These are phyloP conservation scores for Corythornis leucogaster DNA, from an alignment of 2,797 vertebrate genomes.

Conservation along the genomic window DNA sequence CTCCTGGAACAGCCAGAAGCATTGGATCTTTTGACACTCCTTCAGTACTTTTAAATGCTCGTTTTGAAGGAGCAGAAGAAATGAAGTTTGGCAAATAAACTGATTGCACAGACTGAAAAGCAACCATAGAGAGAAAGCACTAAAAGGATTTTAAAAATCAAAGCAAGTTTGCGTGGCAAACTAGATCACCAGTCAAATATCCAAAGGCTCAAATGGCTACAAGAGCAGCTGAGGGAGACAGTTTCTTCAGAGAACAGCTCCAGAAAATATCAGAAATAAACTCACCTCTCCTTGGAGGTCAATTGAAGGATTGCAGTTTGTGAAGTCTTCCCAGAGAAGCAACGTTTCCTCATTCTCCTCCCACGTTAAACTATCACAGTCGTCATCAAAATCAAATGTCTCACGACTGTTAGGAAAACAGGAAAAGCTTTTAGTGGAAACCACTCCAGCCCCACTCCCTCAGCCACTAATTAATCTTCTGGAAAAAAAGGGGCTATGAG, in stretches of 20 bases:
- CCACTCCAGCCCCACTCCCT: not conserved
- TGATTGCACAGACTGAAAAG: not conserved
- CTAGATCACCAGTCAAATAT: not conserved
- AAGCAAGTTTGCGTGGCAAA: not conserved
- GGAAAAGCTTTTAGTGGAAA: not conserved
- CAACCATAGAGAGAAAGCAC: not conserved
- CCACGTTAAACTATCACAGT: slow-evolving; percentile 97
- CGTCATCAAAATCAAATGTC: slow-evolving; percentile 94
- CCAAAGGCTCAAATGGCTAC: not conserved
- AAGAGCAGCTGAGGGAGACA: not conserved
- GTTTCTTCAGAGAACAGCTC: not conserved
- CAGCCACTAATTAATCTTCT: not conserved
- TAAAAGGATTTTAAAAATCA: slow-evolving; percentile 10
- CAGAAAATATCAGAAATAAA: not conserved
- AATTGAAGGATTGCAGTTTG: slow-evolving; percentile 88
- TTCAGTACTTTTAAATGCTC: not conserved
- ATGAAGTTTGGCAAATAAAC: not conserved
- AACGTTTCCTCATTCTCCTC: slow-evolving; percentile 97
- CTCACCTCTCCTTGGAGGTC: slow-evolving; percentile 83
- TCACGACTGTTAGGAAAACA: slow-evolving; percentile 85
- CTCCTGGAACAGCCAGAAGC: not conserved
- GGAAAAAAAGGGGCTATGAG: not conserved
- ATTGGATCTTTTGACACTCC: not conserved
- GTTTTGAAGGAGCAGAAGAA: not conserved
- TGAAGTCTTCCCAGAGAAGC: slow-evolving; percentile 96